phyloP scores from a whole-genome alignment of 2,113 vertebrate genomes.

The Saccopteryx leptura region DNA sequence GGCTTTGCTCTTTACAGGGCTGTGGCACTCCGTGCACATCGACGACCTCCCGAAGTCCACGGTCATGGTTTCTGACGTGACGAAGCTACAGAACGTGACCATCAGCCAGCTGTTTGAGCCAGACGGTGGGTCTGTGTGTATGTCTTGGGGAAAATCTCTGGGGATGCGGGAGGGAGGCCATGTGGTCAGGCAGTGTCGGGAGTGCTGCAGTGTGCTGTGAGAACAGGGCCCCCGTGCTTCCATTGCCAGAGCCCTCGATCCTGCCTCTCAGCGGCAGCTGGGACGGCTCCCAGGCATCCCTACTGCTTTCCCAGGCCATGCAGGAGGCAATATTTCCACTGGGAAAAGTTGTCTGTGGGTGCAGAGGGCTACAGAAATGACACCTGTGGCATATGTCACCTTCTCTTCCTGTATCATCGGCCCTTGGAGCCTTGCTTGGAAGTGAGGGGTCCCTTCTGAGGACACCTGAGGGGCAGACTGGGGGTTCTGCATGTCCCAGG shows the following conservation, averaged over 20 bases:
- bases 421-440: neutral
- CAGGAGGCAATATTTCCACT: neutral
- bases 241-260: fast-evolving
- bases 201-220: fast-evolving
- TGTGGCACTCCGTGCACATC: slow-evolving; percentile 96
- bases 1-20: slow-evolving; percentile 86
- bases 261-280: neutral
- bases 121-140: slow-evolving; percentile 81
- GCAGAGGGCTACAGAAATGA: fast-evolving
- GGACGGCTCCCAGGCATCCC: fast-evolving
- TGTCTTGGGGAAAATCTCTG: neutral
- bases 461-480: fast-evolving
- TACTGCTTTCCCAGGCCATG: neutral
- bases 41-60: slow-evolving; percentile 95
- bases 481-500: neutral
- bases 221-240: fast-evolving
- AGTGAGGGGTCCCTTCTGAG: neutral
- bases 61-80: slow-evolving; percentile 93
- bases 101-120: slow-evolving; percentile 94
- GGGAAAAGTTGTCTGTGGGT: too few relatives aligned
- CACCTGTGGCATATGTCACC: fast-evolving
- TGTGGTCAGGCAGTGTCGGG: fast-evolving
- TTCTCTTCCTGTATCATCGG: neutral
- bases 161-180: fast-evolving
- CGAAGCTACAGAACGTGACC: slow-evolving; percentile 92